Evolutionary conservation across 2,797 vertebrate species (phyloP).

Genomic region (Lacerta agilis): DNA sequence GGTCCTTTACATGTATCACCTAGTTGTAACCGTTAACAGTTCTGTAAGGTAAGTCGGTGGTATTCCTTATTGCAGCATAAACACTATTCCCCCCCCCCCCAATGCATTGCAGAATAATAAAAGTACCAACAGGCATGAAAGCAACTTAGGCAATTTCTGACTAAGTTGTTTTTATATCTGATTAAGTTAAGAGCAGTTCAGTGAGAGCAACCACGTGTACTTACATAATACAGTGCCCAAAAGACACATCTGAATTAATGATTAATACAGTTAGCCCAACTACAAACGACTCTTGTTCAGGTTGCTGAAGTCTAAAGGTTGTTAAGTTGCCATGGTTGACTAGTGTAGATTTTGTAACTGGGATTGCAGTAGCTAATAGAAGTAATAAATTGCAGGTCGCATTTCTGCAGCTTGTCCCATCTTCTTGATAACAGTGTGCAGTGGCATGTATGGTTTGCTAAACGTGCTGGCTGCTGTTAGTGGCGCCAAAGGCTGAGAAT

Average conservation of each 20-base stretch:
- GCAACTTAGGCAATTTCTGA: too few species aligned
- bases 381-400: neutral
- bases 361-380: too few species aligned
- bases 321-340: slow-evolving; percentile 3
- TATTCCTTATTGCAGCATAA: too few species aligned
- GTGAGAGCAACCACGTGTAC: neutral
- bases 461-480: neutral
- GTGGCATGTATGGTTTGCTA: neutral
- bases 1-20: too few species aligned
- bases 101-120: neutral
- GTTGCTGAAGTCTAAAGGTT: slow-evolving; percentile 21
- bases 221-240: neutral
- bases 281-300: neutral
- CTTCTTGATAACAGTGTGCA: neutral
- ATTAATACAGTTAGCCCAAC: neutral
- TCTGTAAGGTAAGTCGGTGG: too few species aligned
- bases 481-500: too few species aligned
- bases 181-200: neutral
- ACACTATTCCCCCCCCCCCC: too few species aligned
- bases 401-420: neutral
- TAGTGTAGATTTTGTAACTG: neutral
- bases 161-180: too few species aligned
- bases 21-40: too few species aligned
- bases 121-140: neutral
- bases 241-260: neutral